Base-by-base conservation (phyloP, 2,797 vertebrate genomes). In the Sebastes goodei region DNA sequence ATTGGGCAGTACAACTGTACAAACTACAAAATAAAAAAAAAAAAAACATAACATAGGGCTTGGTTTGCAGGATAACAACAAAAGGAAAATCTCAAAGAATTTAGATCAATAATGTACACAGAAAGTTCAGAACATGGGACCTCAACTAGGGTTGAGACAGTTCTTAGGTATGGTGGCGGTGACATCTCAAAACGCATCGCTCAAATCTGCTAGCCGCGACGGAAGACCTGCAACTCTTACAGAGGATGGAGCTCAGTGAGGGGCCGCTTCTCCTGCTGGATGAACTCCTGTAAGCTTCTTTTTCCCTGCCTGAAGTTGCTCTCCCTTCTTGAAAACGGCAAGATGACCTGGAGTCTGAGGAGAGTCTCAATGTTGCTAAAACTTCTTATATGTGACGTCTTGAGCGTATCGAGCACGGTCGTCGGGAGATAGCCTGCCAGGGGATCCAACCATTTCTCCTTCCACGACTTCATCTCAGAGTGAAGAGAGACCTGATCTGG, bases 291-390 rank as follows among this genome's bases (percentile, higher is more conserved):
- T 60, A 96, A 88, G 88, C 92, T 95, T 80, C 81, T 87, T 74
- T 89, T 94, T 67, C 95, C 95, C 90, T 95, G 94, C 86, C 92
- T 95, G 88, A 96, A 94, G 63, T 93, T 95, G 85, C 94, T 95
- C 88, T 97, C 95, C 75, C 86, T 94, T 80, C 96, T 92, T 66
- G 93, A 96, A 85, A 96, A 95, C 0, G 96, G 96, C 88, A 97
- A 85, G 77, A 96, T 95, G 77, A 95, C 89, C 79, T 95, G 95
- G 71, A 96, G 94, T 83, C 94, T 93, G 82, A 97, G 95, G 59
- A 97, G 94, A 46, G 92, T 95, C 82, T 96, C 95, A 52, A 96
- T 94, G 86, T 97, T 97, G 63, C 93, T 91, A 75, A 95, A 97
- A 81, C 92, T 94, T 77, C 93, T 81, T 5, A 95, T 94, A 75